A percentile compares a stretch with the other conserved stretches of the same genome.
These are phyloP conservation scores for Drosophila bocqueti DNA, from an alignment of 1,140 invertebrate genomes.

Conservation along the genomic window DNA sequence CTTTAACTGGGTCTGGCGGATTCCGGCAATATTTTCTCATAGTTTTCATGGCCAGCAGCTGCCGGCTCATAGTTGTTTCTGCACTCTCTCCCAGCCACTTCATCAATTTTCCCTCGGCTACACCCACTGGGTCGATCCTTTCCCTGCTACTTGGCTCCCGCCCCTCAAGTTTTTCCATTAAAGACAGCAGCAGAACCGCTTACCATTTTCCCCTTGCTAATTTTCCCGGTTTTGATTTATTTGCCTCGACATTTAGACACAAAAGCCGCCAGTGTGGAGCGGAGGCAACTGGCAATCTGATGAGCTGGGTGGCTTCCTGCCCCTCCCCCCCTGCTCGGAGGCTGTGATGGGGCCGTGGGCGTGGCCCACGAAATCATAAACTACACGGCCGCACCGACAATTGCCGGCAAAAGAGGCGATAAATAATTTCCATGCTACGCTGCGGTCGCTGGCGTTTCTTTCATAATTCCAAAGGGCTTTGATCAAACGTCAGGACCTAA, in stretches of 20 bases:
- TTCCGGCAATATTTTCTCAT: not conserved
- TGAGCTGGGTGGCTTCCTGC: constrained; percentile 63
- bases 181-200: constrained; percentile 24
- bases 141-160: not conserved
- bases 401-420: constrained; percentile 58
- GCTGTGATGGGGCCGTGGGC: constrained; percentile 19
- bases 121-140: not conserved
- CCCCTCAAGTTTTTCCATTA: constrained; percentile 14
- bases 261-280: constrained; percentile 52
- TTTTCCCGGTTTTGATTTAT: constrained; percentile 71
- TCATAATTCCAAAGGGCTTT: constrained; percentile 75
- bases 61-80: constrained; percentile 9
- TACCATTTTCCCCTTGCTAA: not conserved
- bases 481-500: constrained; percentile 75
- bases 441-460: constrained; percentile 48
- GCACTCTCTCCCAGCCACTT: not conserved
- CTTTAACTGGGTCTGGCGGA: constrained; percentile 9
- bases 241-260: constrained; percentile 64
- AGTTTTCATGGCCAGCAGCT: constrained; percentile 36
- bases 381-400: constrained; percentile 68
- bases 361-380: constrained; percentile 55
- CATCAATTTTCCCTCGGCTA: constrained; percentile 26
- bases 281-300: constrained; percentile 35
- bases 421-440: constrained; percentile 66
- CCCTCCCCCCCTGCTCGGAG: not conserved